Evolutionary conservation across 2,113 vertebrate species (phyloP).

Genomic region (Amphilophus citrinellus): DNA sequence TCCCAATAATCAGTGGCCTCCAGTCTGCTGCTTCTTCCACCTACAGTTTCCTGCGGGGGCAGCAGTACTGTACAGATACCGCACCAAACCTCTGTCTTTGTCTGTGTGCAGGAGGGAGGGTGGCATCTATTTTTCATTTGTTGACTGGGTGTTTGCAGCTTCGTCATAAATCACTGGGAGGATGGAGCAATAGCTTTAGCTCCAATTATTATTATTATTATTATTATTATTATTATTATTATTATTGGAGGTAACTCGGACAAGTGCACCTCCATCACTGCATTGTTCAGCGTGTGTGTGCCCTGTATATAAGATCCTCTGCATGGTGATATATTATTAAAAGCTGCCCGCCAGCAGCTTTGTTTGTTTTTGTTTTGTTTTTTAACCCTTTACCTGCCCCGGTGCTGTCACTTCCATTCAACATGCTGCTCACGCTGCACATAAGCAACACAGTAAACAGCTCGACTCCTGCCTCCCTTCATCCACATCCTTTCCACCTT

Average conservation of each 20-base stretch:
- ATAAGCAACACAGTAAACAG: conserved; percentile 1
- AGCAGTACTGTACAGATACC: conserved; percentile 52
- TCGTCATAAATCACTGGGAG: neutral
- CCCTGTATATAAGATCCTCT: conserved; percentile 14
- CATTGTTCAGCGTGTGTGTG: neutral
- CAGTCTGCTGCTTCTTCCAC: conserved; percentile 73
- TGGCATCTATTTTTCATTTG: conserved; percentile 54
- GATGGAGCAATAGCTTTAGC: neutral
- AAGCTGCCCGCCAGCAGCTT: conserved; percentile 10
- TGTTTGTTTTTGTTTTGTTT: neutral
- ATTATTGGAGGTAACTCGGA: neutral
- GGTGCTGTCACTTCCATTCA: conserved; percentile 2
- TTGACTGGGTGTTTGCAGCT: conserved; percentile 35
- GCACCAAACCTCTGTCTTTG: conserved; percentile 45
- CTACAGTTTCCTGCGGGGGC: conserved; percentile 75
- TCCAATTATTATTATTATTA: neutral
- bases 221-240: neutral
- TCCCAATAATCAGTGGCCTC: conserved; percentile 69
- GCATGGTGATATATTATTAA: conserved; percentile 44
- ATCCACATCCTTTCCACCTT: neutral
- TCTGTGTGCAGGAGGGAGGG: conserved; percentile 30
- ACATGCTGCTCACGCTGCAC: neutral
- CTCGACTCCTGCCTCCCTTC: conserved; percentile 3
- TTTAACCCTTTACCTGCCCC: conserved; percentile 10
- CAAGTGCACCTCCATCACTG: neutral